These are phyloP conservation scores for Sorex maritimensis DNA, from an alignment of 2,797 vertebrate genomes.

Conservation along the genomic window DNA sequence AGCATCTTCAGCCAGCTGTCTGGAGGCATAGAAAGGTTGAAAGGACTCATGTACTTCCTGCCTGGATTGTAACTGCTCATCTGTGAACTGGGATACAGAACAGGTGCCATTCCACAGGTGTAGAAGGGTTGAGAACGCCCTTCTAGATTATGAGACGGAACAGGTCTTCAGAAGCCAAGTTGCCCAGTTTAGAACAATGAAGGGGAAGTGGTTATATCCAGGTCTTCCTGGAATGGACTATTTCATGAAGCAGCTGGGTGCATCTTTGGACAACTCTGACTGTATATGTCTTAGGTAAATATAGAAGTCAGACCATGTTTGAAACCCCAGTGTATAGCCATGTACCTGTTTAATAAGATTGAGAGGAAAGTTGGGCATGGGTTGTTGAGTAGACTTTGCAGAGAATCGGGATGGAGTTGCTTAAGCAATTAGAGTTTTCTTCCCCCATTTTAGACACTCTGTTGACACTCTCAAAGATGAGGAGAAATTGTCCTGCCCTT, in stretches of 20 bases:
- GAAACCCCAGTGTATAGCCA: not conserved
- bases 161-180: not conserved
- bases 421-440: not conserved
- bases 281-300: not conserved
- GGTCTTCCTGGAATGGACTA: not conserved
- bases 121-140: no score
- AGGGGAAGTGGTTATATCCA: not conserved
- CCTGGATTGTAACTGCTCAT: no score
- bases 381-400: not conserved
- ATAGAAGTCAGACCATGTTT: not conserved
- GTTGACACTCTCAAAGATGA: constrained; percentile 11
- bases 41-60: no score
- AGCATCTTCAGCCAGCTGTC: not conserved
- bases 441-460: constrained; percentile 67
- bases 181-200: not conserved
- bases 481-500: constrained; percentile 43
- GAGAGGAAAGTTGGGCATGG: not conserved
- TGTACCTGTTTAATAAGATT: not conserved
- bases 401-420: not conserved
- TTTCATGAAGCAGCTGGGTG: not conserved
- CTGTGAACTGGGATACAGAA: no score
- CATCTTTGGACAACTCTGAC: not conserved
- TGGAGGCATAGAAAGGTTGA: no score
- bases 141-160: not conserved
- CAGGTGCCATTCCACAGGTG: no score